phyloP scores from a whole-genome alignment of 1,140 invertebrate genomes.

The Samia ricini region DNA sequence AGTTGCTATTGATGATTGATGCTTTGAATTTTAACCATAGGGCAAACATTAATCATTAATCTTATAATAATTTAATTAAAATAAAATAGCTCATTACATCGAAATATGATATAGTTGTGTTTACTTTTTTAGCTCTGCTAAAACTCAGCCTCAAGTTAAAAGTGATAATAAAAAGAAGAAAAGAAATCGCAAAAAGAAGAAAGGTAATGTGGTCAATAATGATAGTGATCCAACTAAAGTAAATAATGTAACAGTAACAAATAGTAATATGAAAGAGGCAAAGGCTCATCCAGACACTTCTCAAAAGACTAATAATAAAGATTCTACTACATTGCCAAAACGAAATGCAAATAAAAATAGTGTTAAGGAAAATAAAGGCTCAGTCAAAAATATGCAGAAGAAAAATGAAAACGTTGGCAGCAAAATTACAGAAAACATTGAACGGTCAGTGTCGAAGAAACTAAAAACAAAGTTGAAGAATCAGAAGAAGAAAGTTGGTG shows the following conservation, averaged over 20 bases:
- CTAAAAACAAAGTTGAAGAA: constrained; percentile 52
- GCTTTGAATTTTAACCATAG: too few relatives aligned
- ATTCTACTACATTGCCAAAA: neutral
- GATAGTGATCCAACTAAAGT: constrained; percentile 3
- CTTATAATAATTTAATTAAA: too few relatives aligned
- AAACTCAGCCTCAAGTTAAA: constrained; percentile 6
- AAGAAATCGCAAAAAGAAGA: constrained; percentile 18
- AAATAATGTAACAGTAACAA: constrained; percentile 26
- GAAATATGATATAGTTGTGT: constrained; percentile 8
- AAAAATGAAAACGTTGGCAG: constrained; percentile 35
- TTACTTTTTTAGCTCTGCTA: constrained; percentile 11
- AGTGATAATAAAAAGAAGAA: constrained; percentile 23
- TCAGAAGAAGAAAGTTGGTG: constrained; percentile 61
- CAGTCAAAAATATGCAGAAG: constrained; percentile 18
- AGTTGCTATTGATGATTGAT: too few relatives aligned
- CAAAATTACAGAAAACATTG: constrained; percentile 45
- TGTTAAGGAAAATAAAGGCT: constrained; percentile 24
- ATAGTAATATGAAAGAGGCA: too few relatives aligned
- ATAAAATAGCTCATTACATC: neutral
- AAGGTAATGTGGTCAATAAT: constrained; percentile 7
- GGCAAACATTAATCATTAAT: too few relatives aligned
- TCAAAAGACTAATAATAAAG: neutral
- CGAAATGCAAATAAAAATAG: constrained; percentile 45
- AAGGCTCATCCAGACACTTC: too few relatives aligned
- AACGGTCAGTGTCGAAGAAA: constrained; percentile 40